A percentile compares a stretch with the other conserved stretches of the same genome.
Evolutionary conservation across 2,797 vertebrate species (phyloP).

Genomic region (Epinephelus coioides): DNA sequence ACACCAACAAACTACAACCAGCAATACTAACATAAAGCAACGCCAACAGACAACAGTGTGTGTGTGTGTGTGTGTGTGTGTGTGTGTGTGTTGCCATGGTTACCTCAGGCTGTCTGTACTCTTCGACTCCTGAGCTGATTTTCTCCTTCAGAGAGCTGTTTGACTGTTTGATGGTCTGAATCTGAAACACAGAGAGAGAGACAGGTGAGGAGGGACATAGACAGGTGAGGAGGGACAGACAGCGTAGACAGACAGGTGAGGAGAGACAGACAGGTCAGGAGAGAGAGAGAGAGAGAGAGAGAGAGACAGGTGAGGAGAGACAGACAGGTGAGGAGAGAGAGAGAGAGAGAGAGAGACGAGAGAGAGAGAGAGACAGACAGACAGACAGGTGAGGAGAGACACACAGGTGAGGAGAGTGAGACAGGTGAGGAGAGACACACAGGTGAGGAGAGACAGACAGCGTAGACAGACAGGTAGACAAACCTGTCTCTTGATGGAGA

Average conservation of each 20-base stretch:
- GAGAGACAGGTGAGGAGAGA: neutral
- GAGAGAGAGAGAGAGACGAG: too few relatives aligned
- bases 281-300: neutral
- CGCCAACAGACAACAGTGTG: neutral
- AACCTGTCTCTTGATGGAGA: conserved; percentile 95
- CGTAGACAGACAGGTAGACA: neutral
- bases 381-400: too few relatives aligned
- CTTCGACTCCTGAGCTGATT: conserved; percentile 90
- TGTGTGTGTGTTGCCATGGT: conserved; percentile 17
- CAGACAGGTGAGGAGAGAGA: too few relatives aligned
- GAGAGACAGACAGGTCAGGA: too few relatives aligned
- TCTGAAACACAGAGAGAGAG: conserved; percentile 78
- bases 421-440: neutral
- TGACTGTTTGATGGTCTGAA: conserved; percentile 95
- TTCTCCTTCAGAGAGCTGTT: conserved; percentile 93
- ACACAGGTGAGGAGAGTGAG: neutral
- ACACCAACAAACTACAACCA: neutral
- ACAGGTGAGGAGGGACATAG: neutral
- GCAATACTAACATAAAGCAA: neutral
- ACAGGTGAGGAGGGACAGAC: too few relatives aligned
- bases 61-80: too few relatives aligned
- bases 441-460: neutral
- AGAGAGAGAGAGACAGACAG: neutral
- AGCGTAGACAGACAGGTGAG: neutral
- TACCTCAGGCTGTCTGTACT: conserved; percentile 92